A percentile compares a stretch with the other conserved stretches of the same genome.
phyloP scores from a whole-genome alignment of 2,888 invertebrate genomes.

The Pseudolycoriella hygida region DNA sequence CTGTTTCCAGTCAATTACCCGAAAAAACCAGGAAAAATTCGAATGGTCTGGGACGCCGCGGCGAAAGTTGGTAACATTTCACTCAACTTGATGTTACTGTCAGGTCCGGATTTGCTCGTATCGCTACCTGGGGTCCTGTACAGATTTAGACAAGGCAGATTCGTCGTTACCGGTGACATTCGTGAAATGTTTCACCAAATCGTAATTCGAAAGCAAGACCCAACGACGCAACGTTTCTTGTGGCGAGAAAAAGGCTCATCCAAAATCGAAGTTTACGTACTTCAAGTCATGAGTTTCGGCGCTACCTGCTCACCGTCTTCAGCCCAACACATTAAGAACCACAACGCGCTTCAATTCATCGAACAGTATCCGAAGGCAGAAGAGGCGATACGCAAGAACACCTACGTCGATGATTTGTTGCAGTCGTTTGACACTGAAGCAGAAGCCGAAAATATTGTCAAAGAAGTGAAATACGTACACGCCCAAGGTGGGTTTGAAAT shows the following conservation, averaged over 20 bases:
- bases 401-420: too few relatives aligned
- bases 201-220: slow-evolving; percentile 6
- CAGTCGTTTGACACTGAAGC: neutral
- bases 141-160: slow-evolving; percentile 9
- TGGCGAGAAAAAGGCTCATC: slow-evolving; percentile 5
- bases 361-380: neutral
- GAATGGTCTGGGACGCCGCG: too few relatives aligned
- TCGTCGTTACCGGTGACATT: slow-evolving; percentile 10
- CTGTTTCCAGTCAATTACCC: slow-evolving; percentile 13
- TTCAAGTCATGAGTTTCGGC: neutral
- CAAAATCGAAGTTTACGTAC: neutral
- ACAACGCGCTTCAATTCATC: neutral
- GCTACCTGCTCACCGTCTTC: too few relatives aligned
- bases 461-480: neutral
- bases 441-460: neutral
- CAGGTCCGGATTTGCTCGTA: too few relatives aligned
- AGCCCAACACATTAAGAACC: neutral
- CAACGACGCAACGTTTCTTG: slow-evolving; percentile 8
- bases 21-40: slow-evolving; percentile 14
- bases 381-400: neutral
- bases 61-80: slow-evolving; percentile 10
- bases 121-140: slow-evolving; percentile 11
- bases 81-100: slow-evolving; percentile 13
- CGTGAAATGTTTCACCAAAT: too few relatives aligned
- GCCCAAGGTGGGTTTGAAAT: neutral